Base-by-base conservation (phyloP, 2,113 vertebrate species). In the Cryptomyrus ogoouensis region DNA sequence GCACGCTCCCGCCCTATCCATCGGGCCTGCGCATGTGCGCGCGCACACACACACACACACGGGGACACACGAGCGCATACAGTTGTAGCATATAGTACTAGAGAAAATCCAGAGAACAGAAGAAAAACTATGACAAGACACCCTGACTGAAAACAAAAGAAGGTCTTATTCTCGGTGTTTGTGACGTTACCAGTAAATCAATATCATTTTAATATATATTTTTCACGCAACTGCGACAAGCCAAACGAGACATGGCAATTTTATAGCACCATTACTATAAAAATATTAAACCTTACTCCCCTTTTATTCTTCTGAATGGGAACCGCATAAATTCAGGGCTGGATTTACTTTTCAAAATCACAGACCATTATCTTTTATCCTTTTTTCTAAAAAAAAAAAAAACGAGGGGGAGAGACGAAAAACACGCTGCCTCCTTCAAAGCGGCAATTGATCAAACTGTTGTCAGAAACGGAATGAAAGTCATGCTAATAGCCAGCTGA, bases 361-460 rank as follows among this genome's bases (percentile, higher is more conserved):
- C 90, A 91, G 53, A 88, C 85, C 90, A 94, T 92, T 92, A 88
- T 94, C 91, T 94, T 94, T 94, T 89, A 94, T 94, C 91, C 87
- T 44, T 89, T 21, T 90, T 15, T 17, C 7, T 86, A 88, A 74
- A 21, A 46, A 46, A 88, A 74, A 19, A 39, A 39, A 39, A 24
- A 17, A 62, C 12, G 19, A 31, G 35, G 10, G 31, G 31, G 90
- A 19, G 47, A 31, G 52, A 88, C 53, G 89, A 90, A 90, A 88
- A 89, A 46, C 83, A 49, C 80, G 8, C 42, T 84, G 90, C 95
- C 89, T 93, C 92, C 94, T 96, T 96, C 93, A 96, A 96, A 96
- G 94, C 89, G 19, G 90, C 88, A 90, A 88, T 89, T 92, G 92
- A 94, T 91, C 90, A 95, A 93, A 94, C 88, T 91, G 90, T 46